Conservation (phyloP, 2,888 invertebrate genomes). For the Pollenia angustigena region DNA sequence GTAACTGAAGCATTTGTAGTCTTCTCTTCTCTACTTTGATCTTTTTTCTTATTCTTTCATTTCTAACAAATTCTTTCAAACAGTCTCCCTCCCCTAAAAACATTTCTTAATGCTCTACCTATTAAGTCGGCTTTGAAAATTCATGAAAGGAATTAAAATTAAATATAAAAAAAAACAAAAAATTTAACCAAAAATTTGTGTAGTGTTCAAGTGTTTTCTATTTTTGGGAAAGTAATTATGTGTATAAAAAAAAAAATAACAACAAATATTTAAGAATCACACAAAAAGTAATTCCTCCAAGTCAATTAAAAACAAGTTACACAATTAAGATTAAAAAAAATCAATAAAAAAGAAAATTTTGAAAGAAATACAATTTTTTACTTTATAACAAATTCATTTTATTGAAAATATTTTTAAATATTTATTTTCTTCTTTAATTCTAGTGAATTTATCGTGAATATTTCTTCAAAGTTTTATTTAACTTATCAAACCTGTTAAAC, state of each 20-base stretch:
- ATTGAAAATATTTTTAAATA: constrained; percentile 8
- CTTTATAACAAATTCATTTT: background rate
- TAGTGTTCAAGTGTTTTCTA: constrained; percentile 19
- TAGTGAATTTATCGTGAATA: constrained; percentile 13
- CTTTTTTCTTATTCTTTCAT: background rate
- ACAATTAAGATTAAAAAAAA: background rate
- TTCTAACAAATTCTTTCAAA: constrained; percentile 1
- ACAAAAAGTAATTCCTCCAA: constrained; percentile 58
- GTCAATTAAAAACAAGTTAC: constrained; percentile 35
- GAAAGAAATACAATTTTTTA: constrained; percentile 43
- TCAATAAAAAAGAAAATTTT: constrained; percentile 33
- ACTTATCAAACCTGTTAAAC: background rate
- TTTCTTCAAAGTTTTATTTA: background rate
- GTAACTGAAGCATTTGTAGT: background rate
- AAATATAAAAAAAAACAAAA: background rate
- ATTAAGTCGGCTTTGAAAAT: background rate
- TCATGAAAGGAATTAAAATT: background rate
- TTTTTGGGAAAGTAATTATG: constrained; percentile 23
- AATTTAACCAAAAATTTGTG: background rate
- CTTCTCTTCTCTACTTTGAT: background rate
- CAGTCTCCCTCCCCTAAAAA: no score
- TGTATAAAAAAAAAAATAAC: constrained; percentile 27
- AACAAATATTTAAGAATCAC: constrained; percentile 10
- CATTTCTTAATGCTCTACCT: background rate
- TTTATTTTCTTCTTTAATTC: constrained; percentile 35